Percentiles rank a stretch among this genome's conserved stretches.
These are phyloP conservation scores for Myrmophylax atrothorax DNA, from an alignment of 2,113 vertebrate genomes.

Conservation along the genomic window DNA sequence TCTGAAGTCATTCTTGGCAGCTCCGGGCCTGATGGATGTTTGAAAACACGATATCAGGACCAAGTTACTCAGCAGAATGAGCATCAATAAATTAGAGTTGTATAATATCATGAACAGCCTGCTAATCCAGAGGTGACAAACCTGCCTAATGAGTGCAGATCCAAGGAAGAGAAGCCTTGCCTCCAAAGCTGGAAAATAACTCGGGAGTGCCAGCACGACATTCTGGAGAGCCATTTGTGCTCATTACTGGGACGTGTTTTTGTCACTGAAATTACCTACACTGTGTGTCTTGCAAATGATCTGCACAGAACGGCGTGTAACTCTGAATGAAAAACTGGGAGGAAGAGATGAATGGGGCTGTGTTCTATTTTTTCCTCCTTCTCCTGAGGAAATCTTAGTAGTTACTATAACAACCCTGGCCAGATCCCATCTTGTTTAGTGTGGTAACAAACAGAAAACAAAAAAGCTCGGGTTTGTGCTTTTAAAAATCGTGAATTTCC, in stretches of 20 bases:
- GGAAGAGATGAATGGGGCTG: conserved; percentile 60
- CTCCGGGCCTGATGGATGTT: neutral
- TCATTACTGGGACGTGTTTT: neutral
- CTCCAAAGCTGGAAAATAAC: neutral
- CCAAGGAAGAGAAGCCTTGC: neutral
- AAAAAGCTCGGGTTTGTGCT: neutral
- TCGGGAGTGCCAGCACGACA: neutral
- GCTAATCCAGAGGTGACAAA: neutral
- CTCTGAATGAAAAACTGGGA: conserved; percentile 48
- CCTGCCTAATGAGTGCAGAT: neutral
- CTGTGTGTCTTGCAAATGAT: neutral
- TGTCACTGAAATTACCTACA: neutral
- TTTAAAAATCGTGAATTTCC: neutral
- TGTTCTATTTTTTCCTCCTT: conserved; percentile 60
- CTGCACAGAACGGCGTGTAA: neutral
- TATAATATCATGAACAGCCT: rapidly evolving
- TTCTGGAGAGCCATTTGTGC: neutral
- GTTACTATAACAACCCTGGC: conserved; percentile 84
- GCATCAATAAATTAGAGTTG: neutral
- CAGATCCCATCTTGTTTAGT: conserved; percentile 66
- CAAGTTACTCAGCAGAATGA: neutral
- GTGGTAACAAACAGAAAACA: conserved; percentile 53
- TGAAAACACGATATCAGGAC: neutral
- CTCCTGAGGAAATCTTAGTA: conserved; percentile 71
- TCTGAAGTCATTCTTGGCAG: neutral